A percentile compares a stretch with the other conserved stretches of the same genome.
These are phyloP conservation scores for Bungarus multicinctus DNA, from an alignment of 2,113 vertebrate species.

Conservation along the genomic window DNA sequence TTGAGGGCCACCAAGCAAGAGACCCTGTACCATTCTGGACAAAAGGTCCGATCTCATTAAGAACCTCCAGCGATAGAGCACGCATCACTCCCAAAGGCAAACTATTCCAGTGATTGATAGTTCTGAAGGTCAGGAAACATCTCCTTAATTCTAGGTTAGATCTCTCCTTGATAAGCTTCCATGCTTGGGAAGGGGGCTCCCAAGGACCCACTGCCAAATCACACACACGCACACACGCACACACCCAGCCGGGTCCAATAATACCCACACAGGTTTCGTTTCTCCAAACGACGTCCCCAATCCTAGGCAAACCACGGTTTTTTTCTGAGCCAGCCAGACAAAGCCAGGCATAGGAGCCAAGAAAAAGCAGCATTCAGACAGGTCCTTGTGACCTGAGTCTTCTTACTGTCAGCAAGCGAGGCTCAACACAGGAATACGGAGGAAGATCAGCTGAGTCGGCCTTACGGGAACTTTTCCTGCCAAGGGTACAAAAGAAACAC, in stretches of 20 bases:
- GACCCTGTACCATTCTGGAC: not conserved
- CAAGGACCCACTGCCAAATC: not conserved
- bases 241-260: not conserved
- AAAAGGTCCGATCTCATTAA: not conserved
- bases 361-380: not conserved
- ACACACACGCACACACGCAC: too few relatives aligned
- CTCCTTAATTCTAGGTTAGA: not conserved
- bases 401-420: not conserved
- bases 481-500: not conserved
- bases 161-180: not conserved
- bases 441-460: not conserved
- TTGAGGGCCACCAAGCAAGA: not conserved
- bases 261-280: not conserved
- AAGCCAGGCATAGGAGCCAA: not conserved
- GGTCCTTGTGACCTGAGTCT: not conserved
- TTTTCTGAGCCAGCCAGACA: not conserved
- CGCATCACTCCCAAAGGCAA: not conserved
- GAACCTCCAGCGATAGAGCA: not conserved
- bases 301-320: not conserved
- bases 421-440: not conserved
- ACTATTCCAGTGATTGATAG: not conserved
- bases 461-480: not conserved
- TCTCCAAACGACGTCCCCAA: not conserved
- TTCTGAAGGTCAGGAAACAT: not conserved
- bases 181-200: not conserved